These are phyloP conservation scores for Tupaia chinensis DNA, from an alignment of 2,113 vertebrate species.

Conservation along the genomic window DNA sequence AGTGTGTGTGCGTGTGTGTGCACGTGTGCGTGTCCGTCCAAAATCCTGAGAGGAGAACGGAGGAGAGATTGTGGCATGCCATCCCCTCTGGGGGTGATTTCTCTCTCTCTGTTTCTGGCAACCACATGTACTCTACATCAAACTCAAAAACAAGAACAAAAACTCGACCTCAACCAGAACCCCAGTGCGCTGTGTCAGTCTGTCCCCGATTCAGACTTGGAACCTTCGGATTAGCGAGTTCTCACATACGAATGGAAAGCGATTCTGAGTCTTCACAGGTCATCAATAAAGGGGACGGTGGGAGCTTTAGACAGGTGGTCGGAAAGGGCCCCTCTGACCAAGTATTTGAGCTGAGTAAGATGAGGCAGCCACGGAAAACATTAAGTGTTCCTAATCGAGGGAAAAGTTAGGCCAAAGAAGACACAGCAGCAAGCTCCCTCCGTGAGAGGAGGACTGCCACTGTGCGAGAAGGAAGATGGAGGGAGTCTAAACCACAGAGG, in stretches of 20 bases:
- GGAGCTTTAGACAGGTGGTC: no score
- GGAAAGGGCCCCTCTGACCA: neutral
- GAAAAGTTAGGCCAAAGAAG: neutral
- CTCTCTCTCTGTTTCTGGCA: no score
- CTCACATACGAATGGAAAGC: neutral
- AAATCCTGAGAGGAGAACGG: no score
- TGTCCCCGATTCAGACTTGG: neutral
- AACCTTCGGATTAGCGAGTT: neutral
- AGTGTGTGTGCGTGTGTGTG: no score
- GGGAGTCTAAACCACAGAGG: neutral
- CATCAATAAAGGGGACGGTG: neutral
- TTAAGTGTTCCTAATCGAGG: neutral
- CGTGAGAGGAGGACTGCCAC: neutral
- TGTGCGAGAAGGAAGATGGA: no score
- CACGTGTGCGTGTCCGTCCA: no score
- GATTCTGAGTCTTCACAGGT: neutral
- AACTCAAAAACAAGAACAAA: no score
- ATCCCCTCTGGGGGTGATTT: no score
- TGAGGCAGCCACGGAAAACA: neutral
- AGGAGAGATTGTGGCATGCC: no score
- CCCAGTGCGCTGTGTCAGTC: accelerated
- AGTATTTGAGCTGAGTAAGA: no score
- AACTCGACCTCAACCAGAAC: neutral
- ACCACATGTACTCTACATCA: no score
- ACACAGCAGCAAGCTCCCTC: neutral